Percentiles rank a stretch among this genome's conserved stretches.
These are phyloP conservation scores for Sylvicola cinctus DNA, from an alignment of 2,888 invertebrate genomes.

Conservation along the genomic window DNA sequence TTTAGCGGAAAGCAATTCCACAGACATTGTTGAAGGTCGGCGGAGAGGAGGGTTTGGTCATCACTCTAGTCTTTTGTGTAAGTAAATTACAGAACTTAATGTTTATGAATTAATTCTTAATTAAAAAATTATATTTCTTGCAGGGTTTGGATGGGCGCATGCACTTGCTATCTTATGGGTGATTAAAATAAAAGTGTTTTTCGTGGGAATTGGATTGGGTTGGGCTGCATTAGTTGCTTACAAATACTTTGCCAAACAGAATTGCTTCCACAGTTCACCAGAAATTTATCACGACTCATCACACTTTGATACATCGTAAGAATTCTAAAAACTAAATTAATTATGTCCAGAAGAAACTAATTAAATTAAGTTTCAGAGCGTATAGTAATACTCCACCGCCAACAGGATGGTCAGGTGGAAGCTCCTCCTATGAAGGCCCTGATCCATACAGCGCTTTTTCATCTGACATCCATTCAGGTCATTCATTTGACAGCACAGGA, in stretches of 20 bases:
- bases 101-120: too few species aligned
- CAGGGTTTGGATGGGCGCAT: conserved; percentile 15
- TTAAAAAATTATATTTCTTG: too few species aligned
- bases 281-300: neutral
- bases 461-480: conserved; percentile 2
- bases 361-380: too few species aligned
- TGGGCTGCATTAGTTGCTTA: conserved; percentile 18
- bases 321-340: neutral
- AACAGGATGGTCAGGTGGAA: conserved; percentile 10
- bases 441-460: conserved; percentile 9
- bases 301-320: neutral
- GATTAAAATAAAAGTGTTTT: conserved; percentile 21
- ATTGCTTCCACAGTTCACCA: neutral
- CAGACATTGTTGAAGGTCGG: too few species aligned
- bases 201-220: conserved; percentile 19
- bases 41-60: too few species aligned
- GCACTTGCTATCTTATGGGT: conserved; percentile 20
- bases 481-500: neutral
- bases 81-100: too few species aligned
- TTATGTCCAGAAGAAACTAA: too few species aligned
- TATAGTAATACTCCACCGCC: conserved; percentile 14
- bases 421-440: conserved; percentile 5
- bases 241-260: neutral
- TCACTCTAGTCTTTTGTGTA: too few species aligned
- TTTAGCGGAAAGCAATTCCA: too few species aligned